Base-by-base conservation (phyloP, 2,113 vertebrate genomes). In the Dolichallabes microphthalmus region DNA sequence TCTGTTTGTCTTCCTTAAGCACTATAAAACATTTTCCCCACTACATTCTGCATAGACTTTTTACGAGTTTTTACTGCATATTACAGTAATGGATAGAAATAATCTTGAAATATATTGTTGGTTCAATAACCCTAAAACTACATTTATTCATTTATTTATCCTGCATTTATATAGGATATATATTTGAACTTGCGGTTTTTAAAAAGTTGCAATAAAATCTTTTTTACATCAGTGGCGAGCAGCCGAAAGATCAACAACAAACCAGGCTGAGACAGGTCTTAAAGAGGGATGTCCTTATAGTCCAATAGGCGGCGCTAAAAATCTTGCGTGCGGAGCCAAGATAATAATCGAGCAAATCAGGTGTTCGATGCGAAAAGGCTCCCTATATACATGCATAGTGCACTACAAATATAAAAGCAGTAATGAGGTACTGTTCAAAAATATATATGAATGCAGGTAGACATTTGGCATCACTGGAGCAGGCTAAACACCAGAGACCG, bases 241-340 rank as follows among this genome's bases (percentile, higher is more conserved):
- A n/a, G n/a, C n/a, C n/a, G n/a, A n/a, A n/a, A n/a, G n/a, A n/a
- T n/a, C n/a, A n/a, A n/a, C n/a, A n/a, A n/a, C n/a, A 35, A 57
- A 35, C 22, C 35, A 22, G 76, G 30, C 55, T 60, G 76, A 60
- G 30, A 58, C 19, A 4, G 4, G 27, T 77, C n/a, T 14, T 3
- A 10, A 25, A 55, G 13, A 30, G 50, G 50, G 12, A 4, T 64
- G 13, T 19, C 25, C 3, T 45, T 27, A 64, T 60, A 55, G 45
- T 22, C 73, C 74, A 19, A 57, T 35, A 84, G 74, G 83, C 30
- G 83, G 75, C 83, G 53, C 60, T 66, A 39, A 14, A 78, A 39
- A 39, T 55, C 45, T 2, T 57, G 6, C 2, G 9, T 52, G 71
- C 22, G 69, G 22, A 74, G 25, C n/a, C 12, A 19, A 55, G 17